Conservation (phyloP, 2,888 invertebrate genomes). For the Drosophila mulleri region DNA sequence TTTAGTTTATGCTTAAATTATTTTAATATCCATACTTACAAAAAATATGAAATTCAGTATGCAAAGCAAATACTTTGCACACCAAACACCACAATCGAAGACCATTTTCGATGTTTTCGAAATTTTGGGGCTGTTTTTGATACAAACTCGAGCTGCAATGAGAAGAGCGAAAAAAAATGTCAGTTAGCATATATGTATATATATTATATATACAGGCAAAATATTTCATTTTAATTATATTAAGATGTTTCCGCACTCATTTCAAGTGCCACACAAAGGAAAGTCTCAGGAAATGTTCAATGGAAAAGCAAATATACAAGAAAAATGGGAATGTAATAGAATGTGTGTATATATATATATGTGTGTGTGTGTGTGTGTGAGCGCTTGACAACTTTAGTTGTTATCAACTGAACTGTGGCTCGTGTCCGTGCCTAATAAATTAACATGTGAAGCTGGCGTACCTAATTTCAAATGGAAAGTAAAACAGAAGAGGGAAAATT, state of each 20-base stretch:
- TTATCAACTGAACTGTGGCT: conserved; percentile 54
- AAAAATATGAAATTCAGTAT: conserved; percentile 90
- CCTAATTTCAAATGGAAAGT: conserved; percentile 48
- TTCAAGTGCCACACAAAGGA: conserved; percentile 58
- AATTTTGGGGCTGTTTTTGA: conserved; percentile 71
- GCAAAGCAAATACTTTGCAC: conserved; percentile 90
- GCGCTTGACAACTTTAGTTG: conserved; percentile 41
- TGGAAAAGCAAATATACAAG: conserved; percentile 37
- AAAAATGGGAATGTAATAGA: conserved; percentile 30
- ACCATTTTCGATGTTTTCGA: conserved; percentile 84
- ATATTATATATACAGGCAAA: too few species aligned
- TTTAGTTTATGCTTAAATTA: background rate
- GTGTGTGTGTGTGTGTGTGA: conserved; percentile 2
- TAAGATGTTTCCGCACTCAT: conserved; percentile 49
- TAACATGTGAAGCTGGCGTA: conserved; percentile 67
- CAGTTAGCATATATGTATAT: conserved; percentile 1
- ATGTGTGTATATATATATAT: too few species aligned
- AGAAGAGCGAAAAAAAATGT: conserved; percentile 15
- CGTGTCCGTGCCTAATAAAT: conserved; percentile 71
- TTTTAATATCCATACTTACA: conserved; percentile 86
- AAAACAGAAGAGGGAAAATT: conserved; percentile 24
- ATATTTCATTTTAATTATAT: conserved; percentile 52
- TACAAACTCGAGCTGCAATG: conserved; percentile 51
- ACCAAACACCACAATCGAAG: conserved; percentile 87
- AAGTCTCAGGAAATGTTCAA: conserved; percentile 53